Percentiles rank a stretch among this genome's conserved stretches.
Evolutionary conservation across 2,797 vertebrate species (phyloP).

Genomic region (Pampus argenteus): DNA sequence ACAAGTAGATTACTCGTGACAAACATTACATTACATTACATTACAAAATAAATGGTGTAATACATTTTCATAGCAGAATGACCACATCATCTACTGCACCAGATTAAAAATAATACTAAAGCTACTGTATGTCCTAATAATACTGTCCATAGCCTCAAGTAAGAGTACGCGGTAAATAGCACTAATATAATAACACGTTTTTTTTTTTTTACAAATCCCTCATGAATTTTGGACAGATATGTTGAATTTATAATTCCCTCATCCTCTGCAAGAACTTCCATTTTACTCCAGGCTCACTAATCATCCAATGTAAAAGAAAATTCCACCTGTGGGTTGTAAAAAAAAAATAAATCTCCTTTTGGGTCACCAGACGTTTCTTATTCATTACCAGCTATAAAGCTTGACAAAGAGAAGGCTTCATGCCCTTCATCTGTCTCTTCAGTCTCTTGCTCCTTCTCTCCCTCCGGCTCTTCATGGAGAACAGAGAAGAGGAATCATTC

Average conservation of each 20-base stretch:
- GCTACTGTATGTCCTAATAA: not conserved
- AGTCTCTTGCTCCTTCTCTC: conserved; percentile 58
- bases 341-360: conserved; percentile 28
- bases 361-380: conserved; percentile 79
- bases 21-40: too few species aligned
- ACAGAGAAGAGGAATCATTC: conserved; percentile 70
- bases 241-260: conserved; percentile 8
- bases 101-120: not conserved
- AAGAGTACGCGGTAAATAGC: not conserved
- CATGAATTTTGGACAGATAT: not conserved
- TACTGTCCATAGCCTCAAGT: not conserved
- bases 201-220: not conserved
- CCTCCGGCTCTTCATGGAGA: conserved; percentile 63
- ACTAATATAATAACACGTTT: not conserved
- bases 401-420: conserved; percentile 76
- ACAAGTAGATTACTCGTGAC: too few species aligned
- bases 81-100: not conserved
- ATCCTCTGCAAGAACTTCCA: not conserved
- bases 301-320: conserved; percentile 23
- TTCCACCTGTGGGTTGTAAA: conserved; percentile 60
- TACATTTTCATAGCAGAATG: not conserved
- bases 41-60: too few species aligned
- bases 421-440: conserved; percentile 78
- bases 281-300: conserved; percentile 5
- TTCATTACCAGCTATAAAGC: conserved; percentile 78